A percentile compares a stretch with the other conserved stretches of the same genome.
Conservation (phyloP, 2,113 vertebrate genomes). For the Semicossyphus pulcher region DNA sequence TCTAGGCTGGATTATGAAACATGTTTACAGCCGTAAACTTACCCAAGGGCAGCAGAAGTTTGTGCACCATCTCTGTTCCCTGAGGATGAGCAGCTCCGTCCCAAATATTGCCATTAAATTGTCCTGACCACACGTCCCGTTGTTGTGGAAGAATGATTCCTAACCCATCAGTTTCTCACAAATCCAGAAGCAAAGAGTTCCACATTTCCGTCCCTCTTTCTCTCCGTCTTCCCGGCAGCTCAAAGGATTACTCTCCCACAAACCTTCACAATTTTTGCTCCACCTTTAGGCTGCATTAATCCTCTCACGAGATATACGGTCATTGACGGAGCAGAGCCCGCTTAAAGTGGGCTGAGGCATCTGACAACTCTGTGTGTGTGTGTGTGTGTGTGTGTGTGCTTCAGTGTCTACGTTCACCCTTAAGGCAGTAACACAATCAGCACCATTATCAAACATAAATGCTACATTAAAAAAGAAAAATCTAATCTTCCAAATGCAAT, state of each 20-base stretch:
- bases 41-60: constrained; percentile 75
- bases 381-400: neutral
- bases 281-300: constrained; percentile 72
- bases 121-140: neutral
- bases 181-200: constrained; percentile 15
- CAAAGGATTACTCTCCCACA: constrained; percentile 67
- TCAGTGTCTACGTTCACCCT: no score
- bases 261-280: constrained; percentile 66
- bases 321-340: constrained; percentile 21
- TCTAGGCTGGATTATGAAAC: neutral
- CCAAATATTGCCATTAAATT: constrained; percentile 44
- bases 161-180: constrained; percentile 14
- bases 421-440: no score
- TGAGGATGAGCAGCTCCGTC: constrained; percentile 24
- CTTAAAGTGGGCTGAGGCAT: neutral
- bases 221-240: constrained; percentile 38
- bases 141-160: neutral
- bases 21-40: constrained; percentile 36
- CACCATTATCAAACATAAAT: no score
- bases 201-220: constrained; percentile 22
- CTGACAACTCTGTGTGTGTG: neutral
- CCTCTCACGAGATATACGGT: constrained; percentile 44
- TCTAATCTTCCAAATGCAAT: no score
- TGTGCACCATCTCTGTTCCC: constrained; percentile 70
- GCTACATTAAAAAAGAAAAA: no score